These are phyloP conservation scores for Dasyurus viverrinus DNA, from an alignment of 2,113 vertebrate genomes.

Conservation along the genomic window DNA sequence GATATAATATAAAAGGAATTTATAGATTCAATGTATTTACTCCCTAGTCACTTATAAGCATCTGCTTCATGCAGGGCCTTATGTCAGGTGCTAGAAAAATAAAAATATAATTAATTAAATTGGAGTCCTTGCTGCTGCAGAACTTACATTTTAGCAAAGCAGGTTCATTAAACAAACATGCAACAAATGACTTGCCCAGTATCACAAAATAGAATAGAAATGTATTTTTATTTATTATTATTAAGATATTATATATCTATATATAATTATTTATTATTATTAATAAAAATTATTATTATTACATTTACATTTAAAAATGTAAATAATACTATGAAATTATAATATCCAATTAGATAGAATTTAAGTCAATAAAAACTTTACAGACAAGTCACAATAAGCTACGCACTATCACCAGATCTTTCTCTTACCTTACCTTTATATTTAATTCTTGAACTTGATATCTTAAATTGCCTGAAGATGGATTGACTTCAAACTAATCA, in stretches of 20 bases:
- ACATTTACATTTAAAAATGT: not conserved
- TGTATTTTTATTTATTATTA: too few species aligned
- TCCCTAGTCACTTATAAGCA: not conserved
- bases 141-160: not conserved
- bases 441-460: not conserved
- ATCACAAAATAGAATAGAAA: not conserved
- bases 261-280: too few species aligned
- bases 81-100: not conserved
- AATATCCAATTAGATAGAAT: not conserved
- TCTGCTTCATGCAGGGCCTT: not conserved
- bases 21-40: not conserved
- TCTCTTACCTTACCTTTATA: not conserved
- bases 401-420: not conserved
- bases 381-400: not conserved
- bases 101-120: not conserved
- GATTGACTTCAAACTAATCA: not conserved
- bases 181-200: not conserved
- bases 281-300: too few species aligned
- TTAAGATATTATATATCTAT: too few species aligned
- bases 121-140: not conserved
- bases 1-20: not conserved
- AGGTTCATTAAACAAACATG: not conserved
- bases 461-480: not conserved
- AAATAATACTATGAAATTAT: not conserved
- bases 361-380: not conserved